Evolutionary conservation across 35 echinoderm and acorn worm genomes (phyloP).

Genomic region (Lytechinus pictus): DNA sequence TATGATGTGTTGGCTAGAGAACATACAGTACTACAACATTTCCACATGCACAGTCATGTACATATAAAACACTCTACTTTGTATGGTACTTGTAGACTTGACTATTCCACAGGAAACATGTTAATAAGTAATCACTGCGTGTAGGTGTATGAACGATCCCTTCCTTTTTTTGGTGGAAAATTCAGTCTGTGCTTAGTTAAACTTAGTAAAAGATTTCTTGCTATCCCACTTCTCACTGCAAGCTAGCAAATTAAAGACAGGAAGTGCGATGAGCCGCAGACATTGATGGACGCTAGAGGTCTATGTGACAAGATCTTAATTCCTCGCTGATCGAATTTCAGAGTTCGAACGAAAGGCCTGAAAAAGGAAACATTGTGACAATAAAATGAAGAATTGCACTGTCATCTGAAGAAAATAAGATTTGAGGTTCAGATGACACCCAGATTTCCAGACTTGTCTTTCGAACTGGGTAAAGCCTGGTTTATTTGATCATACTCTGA

Average conservation of each 20-base stretch:
- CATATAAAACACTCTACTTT: no score
- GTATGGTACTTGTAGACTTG: no score
- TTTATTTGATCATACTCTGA: background rate
- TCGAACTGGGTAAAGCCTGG: background rate
- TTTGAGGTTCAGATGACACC: background rate
- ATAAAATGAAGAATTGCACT: slow-evolving; percentile 17
- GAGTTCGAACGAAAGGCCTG: background rate
- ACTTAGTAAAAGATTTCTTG: background rate
- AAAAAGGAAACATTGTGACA: background rate
- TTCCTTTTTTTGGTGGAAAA: background rate
- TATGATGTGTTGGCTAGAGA: no score
- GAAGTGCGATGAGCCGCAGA: background rate
- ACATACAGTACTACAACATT: no score
- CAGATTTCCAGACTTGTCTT: background rate
- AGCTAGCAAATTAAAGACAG: background rate
- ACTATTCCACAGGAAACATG: background rate
- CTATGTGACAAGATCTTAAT: background rate
- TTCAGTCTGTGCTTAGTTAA: background rate
- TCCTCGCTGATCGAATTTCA: background rate
- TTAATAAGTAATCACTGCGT: background rate
- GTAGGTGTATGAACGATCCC: background rate
- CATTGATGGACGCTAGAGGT: background rate
- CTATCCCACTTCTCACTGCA: background rate
- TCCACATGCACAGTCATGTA: no score
- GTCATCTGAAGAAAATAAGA: slow-evolving; percentile 1